Conservation (phyloP, 2,797 vertebrate species). For the Acanthurus tractus region DNA sequence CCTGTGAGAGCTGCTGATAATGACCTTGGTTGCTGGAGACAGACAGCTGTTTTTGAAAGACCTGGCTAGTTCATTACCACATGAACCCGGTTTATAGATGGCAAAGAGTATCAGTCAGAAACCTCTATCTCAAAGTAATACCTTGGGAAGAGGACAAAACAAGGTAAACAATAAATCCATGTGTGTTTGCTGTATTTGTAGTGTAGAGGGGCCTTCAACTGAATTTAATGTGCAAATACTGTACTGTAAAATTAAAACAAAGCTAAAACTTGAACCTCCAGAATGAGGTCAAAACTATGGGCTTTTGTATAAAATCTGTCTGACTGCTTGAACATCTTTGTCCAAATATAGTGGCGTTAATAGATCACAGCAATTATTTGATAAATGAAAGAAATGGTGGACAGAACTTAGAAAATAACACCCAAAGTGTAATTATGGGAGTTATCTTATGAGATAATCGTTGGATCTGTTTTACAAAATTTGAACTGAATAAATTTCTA, state of each 20-base stretch:
- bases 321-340: neutral
- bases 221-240: neutral
- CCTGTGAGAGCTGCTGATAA: slow-evolving; percentile 36
- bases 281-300: neutral
- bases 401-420: neutral
- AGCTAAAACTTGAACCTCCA: neutral
- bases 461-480: neutral
- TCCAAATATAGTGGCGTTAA: neutral
- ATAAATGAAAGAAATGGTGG: neutral
- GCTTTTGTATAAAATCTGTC: neutral
- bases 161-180: neutral
- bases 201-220: neutral
- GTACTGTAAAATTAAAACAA: neutral
- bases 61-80: neutral
- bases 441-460: neutral
- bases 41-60: neutral
- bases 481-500: neutral
- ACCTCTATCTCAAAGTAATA: neutral
- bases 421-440: neutral
- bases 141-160: neutral
- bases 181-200: neutral
- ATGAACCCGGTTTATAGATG: neutral
- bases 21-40: neutral
- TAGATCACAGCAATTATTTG: neutral
- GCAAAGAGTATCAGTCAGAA: neutral